Conservation (phyloP, 2,888 invertebrate genomes). For the Hydrotaea cyrtoneurina region DNA sequence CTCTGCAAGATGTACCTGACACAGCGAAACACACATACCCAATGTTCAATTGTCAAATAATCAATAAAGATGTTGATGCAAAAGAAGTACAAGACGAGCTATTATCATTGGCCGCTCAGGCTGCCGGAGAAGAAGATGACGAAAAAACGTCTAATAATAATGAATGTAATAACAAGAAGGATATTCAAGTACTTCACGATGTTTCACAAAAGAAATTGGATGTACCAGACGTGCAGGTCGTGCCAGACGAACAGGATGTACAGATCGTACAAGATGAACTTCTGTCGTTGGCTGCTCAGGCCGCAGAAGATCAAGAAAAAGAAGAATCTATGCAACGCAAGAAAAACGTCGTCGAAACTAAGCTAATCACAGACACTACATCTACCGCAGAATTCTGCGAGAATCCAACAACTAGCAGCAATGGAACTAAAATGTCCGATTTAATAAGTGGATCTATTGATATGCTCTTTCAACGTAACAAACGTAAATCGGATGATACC, state of each 20-base stretch:
- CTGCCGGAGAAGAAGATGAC: conserved; percentile 49
- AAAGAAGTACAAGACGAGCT: conserved; percentile 64
- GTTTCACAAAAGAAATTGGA: background rate
- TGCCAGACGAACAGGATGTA: background rate
- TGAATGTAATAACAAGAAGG: background rate
- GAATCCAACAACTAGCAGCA: no score
- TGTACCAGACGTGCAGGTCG: background rate
- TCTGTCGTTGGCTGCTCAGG: conserved; percentile 60
- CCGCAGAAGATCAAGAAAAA: conserved; percentile 51
- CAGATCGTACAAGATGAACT: conserved; percentile 63
- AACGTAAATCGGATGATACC: background rate
- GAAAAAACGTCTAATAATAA: background rate
- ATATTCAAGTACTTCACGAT: no score
- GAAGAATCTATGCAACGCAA: background rate
- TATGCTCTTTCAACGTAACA: conserved; percentile 41
- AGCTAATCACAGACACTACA: no score
- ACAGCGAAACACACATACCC: background rate
- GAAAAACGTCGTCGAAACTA: background rate
- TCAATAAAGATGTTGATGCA: background rate
- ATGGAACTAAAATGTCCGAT: conserved; percentile 45
- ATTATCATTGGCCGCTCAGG: conserved; percentile 57
- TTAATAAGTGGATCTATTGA: conserved; percentile 55
- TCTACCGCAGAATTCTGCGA: no score
- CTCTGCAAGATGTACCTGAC: background rate
- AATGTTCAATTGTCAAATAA: conserved; percentile 37